These are phyloP conservation scores for Aleiodes testaceus DNA, from an alignment of 2,888 invertebrate genomes.

Conservation along the genomic window DNA sequence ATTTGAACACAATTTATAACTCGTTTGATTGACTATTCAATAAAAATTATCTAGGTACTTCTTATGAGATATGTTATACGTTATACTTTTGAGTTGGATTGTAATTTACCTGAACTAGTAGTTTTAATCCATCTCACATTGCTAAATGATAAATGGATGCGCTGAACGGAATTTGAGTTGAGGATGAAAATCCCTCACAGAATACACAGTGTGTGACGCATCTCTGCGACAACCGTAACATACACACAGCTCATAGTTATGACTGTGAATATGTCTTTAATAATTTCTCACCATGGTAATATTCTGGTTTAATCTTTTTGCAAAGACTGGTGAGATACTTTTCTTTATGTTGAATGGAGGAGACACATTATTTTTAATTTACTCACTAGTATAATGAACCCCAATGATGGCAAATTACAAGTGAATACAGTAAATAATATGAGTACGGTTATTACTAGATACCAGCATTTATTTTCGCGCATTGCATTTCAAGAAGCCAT, in stretches of 20 bases:
- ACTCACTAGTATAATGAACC: constrained; percentile 26
- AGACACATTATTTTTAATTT: constrained; percentile 37
- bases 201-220: too few species aligned
- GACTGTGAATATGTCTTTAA: not conserved
- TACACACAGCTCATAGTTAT: not conserved
- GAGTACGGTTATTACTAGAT: constrained; percentile 56
- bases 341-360: constrained; percentile 57
- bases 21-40: not conserved
- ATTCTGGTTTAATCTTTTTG: constrained; percentile 63
- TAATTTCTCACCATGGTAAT: constrained; percentile 7
- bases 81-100: not conserved
- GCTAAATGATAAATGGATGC: too few species aligned
- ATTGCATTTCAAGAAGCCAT: constrained; percentile 69
- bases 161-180: too few species aligned
- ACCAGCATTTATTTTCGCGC: constrained; percentile 73
- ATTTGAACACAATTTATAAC: not conserved
- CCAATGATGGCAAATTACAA: constrained; percentile 27
- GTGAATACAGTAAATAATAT: constrained; percentile 37
- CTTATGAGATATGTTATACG: not conserved
- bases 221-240: too few species aligned
- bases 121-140: too few species aligned
- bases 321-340: constrained; percentile 72
- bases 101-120: too few species aligned
- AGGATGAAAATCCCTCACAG: too few species aligned
- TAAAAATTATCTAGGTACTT: not conserved